phyloP scores from a whole-genome alignment of 2,888 invertebrate species.

The Tipula helvola region DNA sequence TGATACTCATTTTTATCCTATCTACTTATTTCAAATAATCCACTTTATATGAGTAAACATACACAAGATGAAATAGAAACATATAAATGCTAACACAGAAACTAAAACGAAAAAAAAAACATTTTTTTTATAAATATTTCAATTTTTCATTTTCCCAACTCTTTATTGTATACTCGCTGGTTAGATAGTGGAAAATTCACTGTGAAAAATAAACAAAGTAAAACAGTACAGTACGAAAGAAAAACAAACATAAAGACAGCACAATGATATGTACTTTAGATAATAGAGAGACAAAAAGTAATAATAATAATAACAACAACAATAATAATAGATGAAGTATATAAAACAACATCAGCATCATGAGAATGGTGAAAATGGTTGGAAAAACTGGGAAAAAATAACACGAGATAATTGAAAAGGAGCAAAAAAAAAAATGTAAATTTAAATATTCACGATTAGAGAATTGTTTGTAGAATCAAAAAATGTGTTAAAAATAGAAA shows the following conservation, averaged over 20 bases:
- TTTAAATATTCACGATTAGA: neutral
- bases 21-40: neutral
- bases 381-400: neutral
- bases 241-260: neutral
- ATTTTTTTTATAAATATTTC: neutral
- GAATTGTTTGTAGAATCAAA: neutral
- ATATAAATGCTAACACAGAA: neutral
- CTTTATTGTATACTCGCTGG: neutral
- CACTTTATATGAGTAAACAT: neutral
- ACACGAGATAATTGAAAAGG: neutral
- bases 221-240: neutral
- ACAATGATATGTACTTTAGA: neutral
- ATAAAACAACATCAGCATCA: neutral
- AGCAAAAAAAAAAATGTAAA: neutral
- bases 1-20: neutral
- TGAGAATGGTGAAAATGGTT: neutral
- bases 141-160: neutral
- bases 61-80: neutral
- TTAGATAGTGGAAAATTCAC: neutral
- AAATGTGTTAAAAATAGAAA: neutral
- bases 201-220: neutral
- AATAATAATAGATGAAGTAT: neutral
- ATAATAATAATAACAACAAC: neutral
- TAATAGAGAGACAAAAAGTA: neutral
- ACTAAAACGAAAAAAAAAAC: neutral